These are phyloP conservation scores for Latrodectus geometricus DNA, from an alignment of 1,140 invertebrate genomes.

Conservation along the genomic window DNA sequence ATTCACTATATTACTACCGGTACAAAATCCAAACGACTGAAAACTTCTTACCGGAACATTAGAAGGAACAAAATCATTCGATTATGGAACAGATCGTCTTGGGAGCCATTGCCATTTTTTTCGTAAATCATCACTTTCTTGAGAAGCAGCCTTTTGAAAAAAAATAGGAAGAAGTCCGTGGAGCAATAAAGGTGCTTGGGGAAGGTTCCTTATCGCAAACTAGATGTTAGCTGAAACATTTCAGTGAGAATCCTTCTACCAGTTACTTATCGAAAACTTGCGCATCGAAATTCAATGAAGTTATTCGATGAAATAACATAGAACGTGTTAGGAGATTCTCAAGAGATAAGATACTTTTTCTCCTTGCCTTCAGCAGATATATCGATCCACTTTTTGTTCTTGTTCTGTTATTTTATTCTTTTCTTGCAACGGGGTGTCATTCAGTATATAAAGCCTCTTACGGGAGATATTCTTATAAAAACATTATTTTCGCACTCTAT, in stretches of 20 bases:
- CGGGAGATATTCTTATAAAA: background rate
- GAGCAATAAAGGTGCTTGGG: background rate
- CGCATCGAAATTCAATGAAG: background rate
- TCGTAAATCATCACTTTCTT: too few species aligned
- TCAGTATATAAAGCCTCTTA: background rate
- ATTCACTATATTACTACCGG: too few species aligned
- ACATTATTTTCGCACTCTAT: background rate
- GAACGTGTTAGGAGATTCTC: background rate
- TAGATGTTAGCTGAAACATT: background rate
- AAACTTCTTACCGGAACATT: too few species aligned
- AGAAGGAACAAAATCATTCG: too few species aligned
- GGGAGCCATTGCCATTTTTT: too few species aligned
- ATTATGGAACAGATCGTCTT: too few species aligned
- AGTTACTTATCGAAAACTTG: background rate
- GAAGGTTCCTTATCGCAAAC: background rate
- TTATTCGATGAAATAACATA: background rate
- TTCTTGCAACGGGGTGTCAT: background rate
- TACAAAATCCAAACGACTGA: too few species aligned
- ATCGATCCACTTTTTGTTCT: background rate
- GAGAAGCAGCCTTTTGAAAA: too few species aligned
- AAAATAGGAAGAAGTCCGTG: too few species aligned
- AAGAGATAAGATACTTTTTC: background rate
- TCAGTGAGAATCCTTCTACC: background rate
- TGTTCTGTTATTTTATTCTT: background rate
- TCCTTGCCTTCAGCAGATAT: background rate